Evolutionary conservation across 2,113 vertebrate genomes (phyloP).

Genomic region (Platanista minor): DNA sequence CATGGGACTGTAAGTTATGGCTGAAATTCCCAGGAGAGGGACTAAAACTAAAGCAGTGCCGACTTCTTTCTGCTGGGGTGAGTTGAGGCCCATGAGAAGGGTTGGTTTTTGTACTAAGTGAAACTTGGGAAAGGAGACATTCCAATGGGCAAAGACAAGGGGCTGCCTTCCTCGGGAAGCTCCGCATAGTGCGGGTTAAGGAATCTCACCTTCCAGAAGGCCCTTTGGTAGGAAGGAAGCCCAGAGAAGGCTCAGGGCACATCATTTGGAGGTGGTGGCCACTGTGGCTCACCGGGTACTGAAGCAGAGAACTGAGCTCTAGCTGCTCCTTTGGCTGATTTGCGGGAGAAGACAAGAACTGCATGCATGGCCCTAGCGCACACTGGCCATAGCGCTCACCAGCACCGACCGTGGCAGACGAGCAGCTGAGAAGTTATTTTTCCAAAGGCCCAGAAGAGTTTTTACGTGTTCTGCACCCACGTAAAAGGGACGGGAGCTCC

Average conservation of each 20-base stretch:
- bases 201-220: neutral
- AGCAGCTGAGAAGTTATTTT: neutral
- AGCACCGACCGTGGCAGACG: neutral
- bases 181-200: neutral
- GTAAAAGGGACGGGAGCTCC: neutral
- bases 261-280: neutral
- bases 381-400: neutral
- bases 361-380: rapidly evolving
- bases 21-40: neutral
- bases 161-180: neutral
- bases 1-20: neutral
- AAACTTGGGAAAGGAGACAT: neutral
- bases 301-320: neutral
- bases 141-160: neutral
- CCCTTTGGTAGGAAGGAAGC: neutral
- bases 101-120: too few relatives aligned
- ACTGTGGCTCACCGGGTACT: neutral
- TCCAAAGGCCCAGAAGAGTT: neutral
- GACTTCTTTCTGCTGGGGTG: neutral
- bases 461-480: neutral
- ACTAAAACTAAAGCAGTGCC: rapidly evolving
- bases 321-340: neutral
- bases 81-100: neutral
- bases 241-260: neutral
- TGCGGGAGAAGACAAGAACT: neutral